Evolutionary conservation across 2,888 invertebrate species (phyloP), one percentile per base, ranked within the genome.

Genomic region (Xanthorhoe designata): DNA sequence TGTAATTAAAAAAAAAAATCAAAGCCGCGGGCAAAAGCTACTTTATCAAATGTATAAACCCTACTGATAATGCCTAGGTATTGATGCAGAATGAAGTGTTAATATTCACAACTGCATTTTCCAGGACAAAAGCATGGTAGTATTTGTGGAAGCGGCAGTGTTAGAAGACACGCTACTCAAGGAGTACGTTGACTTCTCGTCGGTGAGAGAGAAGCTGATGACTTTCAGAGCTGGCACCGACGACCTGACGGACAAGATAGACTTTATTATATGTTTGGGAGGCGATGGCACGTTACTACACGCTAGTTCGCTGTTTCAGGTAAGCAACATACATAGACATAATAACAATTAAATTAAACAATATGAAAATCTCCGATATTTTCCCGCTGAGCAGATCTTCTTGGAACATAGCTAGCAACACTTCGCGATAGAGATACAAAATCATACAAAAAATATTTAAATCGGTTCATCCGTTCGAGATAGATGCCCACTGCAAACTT

Each of bases 211-310:
- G 77, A 96, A 97, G 81, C 94, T 99, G 75, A 97, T 97, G 94
- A 98, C 98, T 3, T 96, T 96, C 86, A 95, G 96, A 70, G 98
- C 98, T 78, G 97, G 98, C 69, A 97, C 98, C 59, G 98, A 99
- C 87, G 98, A 98, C 90, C 95, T 99, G 66, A 98, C 98, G 13
- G 98, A 98, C 90, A 98, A 98, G 88, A 98, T 99, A 73, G 99
- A 99, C 92, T 98, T 99, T 85, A 98, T 99, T 78, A 97, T 99
- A 67, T 99, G 99, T 83, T 94, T 99, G 53, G 99, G 99, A 0
- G 99, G 99, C 10, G 99, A 99, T 87, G 99, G 99, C n/a, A 99
- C 99, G 0, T 92, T 99, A 17, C 91, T 99, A 10, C 98, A 99
- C 84, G 99, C 99, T 60, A 98, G 98, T 80, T 96, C 98, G 53